Percentiles rank a stretch among this genome's conserved stretches.
phyloP scores from a whole-genome alignment of 2,797 vertebrate species.

The Halcyon badia region DNA sequence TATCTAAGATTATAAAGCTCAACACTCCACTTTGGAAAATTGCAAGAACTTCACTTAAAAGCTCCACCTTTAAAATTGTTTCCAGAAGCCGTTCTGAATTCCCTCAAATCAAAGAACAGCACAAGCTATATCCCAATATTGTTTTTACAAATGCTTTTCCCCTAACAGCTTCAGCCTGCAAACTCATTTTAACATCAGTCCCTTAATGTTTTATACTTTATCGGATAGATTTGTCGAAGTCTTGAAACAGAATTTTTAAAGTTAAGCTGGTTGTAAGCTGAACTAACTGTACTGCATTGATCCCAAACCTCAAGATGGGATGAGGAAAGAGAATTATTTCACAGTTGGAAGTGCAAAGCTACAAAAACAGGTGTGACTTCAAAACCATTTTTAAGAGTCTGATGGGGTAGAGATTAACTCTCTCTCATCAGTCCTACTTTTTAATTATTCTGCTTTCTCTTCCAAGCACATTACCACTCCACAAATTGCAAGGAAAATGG shows the following conservation, averaged over 20 bases:
- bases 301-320: background rate
- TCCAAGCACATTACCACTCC: background rate
- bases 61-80: background rate
- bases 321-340: background rate
- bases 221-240: background rate
- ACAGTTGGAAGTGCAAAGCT: background rate
- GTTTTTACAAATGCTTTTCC: background rate
- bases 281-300: background rate
- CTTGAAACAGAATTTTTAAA: slow-evolving; percentile 29
- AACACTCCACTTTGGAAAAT: background rate
- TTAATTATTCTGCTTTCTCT: background rate
- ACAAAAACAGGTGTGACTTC: background rate
- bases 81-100: background rate
- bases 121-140: background rate
- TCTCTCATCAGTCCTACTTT: background rate
- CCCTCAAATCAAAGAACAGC: background rate
- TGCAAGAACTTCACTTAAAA: background rate
- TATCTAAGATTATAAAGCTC: slow-evolving; percentile 44
- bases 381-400: background rate
- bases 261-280: background rate
- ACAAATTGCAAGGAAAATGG: background rate
- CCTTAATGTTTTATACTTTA: background rate
- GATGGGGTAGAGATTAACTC: background rate
- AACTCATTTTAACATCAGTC: background rate
- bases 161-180: background rate